These are phyloP conservation scores for Ophiothrix spiculata DNA, from an alignment of 35 echinoderm and acorn worm genomes.

Conservation along the genomic window DNA sequence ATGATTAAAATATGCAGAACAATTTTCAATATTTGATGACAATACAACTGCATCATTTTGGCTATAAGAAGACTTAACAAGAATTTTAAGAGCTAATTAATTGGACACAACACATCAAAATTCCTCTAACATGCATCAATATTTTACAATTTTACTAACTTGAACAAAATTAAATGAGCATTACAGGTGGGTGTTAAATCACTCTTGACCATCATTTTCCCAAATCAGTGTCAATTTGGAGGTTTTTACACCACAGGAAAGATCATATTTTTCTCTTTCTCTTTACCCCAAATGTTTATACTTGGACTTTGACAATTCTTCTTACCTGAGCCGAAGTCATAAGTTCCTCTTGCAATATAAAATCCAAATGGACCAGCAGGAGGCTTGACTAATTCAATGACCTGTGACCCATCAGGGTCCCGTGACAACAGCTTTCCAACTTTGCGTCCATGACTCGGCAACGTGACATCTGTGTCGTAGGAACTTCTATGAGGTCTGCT, in stretches of 20 bases:
- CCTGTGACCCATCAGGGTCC: conserved; percentile 71
- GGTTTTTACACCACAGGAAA: too few species aligned
- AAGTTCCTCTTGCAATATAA: conserved; percentile 88
- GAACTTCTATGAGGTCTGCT: conserved; percentile 41
- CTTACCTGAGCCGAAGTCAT: conserved; percentile 67
- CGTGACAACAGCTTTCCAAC: conserved; percentile 66
- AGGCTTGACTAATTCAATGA: conserved; percentile 77
- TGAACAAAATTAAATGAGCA: too few species aligned
- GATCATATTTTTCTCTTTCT: not conserved
- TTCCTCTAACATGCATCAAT: not conserved
- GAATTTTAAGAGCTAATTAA: not conserved
- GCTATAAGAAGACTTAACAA: too few species aligned
- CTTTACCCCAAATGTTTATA: not conserved
- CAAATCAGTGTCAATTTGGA: too few species aligned
- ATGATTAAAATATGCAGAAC: too few species aligned
- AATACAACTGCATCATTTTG: too few species aligned
- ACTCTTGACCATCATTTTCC: too few species aligned
- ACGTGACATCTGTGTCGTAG: conserved; percentile 62
- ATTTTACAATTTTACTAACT: not conserved
- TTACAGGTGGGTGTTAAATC: too few species aligned
- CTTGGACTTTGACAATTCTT: not conserved
- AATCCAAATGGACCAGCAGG: conserved; percentile 98
- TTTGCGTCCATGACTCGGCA: conserved; percentile 77
- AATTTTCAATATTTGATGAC: too few species aligned
- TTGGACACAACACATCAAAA: not conserved